Percentiles rank a stretch among this genome's conserved stretches.
phyloP scores from a whole-genome alignment of 2,888 invertebrate genomes.

The Drosophila infuscata region DNA sequence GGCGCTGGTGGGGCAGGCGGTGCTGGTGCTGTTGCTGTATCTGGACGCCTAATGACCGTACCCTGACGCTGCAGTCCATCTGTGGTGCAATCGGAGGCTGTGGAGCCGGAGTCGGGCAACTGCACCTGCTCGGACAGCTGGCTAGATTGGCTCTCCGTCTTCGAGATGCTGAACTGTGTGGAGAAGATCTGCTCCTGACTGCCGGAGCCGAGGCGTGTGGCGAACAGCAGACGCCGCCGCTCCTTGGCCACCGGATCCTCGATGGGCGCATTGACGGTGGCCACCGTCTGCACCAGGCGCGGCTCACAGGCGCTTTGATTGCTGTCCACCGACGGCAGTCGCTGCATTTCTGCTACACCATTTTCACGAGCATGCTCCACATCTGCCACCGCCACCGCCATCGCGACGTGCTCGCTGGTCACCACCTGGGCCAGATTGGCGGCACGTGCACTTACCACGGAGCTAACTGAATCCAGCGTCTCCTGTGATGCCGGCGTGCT shows the following conservation, averaged over 20 bases:
- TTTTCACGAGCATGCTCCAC: conserved; percentile 67
- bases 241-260: conserved; percentile 81
- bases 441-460: conserved; percentile 79
- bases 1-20: not conserved
- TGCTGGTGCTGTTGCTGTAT: conserved; percentile 27
- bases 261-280: conserved; percentile 72
- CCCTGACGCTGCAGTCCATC: conserved; percentile 81
- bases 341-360: conserved; percentile 79
- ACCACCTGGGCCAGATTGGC: conserved; percentile 73
- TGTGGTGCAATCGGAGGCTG: conserved; percentile 54
- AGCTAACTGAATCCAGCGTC: conserved; percentile 83
- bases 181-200: conserved; percentile 90
- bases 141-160: conserved; percentile 88
- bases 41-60: conserved; percentile 81
- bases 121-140: conserved; percentile 86
- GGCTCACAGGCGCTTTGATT: conserved; percentile 74
- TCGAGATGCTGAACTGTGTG: conserved; percentile 88
- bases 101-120: conserved; percentile 68
- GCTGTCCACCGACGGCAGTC: conserved; percentile 78
- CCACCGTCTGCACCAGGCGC: conserved; percentile 76
- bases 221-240: conserved; percentile 87
- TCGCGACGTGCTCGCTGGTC: conserved; percentile 56
- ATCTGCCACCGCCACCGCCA: conserved; percentile 16
- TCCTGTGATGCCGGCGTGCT: conserved; percentile 86
- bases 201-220: conserved; percentile 88